Conservation (phyloP, 2,888 invertebrate genomes). For the Tipula helvola region DNA sequence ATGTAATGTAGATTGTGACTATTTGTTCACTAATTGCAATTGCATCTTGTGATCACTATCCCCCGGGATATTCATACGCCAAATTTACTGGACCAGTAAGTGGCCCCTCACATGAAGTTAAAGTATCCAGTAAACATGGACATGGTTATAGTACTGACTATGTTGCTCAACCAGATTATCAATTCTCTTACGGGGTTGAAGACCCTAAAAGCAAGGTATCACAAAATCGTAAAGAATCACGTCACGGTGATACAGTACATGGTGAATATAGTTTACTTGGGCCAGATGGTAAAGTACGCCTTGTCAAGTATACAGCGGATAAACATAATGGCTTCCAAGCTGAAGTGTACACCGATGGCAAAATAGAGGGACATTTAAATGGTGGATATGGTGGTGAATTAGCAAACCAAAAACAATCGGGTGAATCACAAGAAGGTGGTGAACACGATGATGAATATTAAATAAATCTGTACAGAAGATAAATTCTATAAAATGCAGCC, state of each 20-base stretch:
- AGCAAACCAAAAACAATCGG: neutral
- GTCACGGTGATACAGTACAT: conserved; percentile 57
- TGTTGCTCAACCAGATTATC: conserved; percentile 62
- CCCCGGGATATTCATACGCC: conserved; percentile 54
- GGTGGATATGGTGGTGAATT: neutral
- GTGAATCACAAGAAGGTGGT: neutral
- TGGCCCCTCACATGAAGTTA: conserved; percentile 39
- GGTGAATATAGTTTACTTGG: conserved; percentile 65
- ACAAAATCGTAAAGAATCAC: conserved; percentile 57
- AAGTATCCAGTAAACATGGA: conserved; percentile 24
- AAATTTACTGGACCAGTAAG: conserved; percentile 64
- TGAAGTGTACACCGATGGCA: conserved; percentile 31
- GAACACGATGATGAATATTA: neutral
- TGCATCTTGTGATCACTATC: conserved; percentile 21
- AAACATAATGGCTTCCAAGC: conserved; percentile 61
- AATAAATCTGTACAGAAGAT: neutral
- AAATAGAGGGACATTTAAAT: conserved; percentile 25
- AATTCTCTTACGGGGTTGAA: conserved; percentile 63
- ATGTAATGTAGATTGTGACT: neutral
- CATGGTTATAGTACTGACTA: conserved; percentile 43
- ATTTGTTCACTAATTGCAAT: conserved; percentile 6
- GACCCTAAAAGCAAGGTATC: conserved; percentile 59
- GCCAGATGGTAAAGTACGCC: conserved; percentile 58
- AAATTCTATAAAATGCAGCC: neutral
- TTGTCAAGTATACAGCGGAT: conserved; percentile 63